These are phyloP conservation scores for Tuta absoluta DNA, from an alignment of 2,888 invertebrate species.

Conservation along the genomic window DNA sequence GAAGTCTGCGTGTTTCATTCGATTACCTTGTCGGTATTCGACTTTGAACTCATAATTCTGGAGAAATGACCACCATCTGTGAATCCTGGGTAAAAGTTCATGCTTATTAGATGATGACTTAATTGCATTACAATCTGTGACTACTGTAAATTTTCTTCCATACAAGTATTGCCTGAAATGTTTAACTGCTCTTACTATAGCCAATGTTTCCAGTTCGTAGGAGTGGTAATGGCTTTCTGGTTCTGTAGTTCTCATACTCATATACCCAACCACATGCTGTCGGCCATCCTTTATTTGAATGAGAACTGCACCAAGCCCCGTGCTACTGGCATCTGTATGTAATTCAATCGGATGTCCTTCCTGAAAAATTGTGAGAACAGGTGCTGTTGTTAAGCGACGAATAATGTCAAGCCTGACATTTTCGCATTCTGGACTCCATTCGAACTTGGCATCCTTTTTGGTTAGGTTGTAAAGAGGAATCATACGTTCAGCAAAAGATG, in stretches of 20 bases:
- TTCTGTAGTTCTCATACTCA: conserved; percentile 24
- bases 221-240: conserved; percentile 25
- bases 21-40: conserved; percentile 20
- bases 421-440: conserved; percentile 9
- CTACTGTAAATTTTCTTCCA: conserved; percentile 6
- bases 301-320: no score
- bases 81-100: no score
- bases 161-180: conserved; percentile 19
- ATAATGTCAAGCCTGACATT: conserved; percentile 8
- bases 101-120: no score
- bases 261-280: conserved; percentile 8
- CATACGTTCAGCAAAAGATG: conserved; percentile 18
- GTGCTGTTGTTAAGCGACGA: neutral
- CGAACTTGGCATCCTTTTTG: conserved; percentile 12
- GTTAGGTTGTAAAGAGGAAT: conserved; percentile 21
- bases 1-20: conserved; percentile 21
- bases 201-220: no score
- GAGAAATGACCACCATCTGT: no score
- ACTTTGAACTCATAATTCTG: conserved; percentile 10
- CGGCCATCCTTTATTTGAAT: no score
- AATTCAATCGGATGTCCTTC: conserved; percentile 13
- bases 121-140: conserved; percentile 1
- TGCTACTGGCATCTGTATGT: no score
- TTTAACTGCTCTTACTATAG: conserved; percentile 14
- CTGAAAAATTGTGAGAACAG: conserved; percentile 14